Conservation (phyloP, 2,797 vertebrate species). For the Acanthornis magna region DNA sequence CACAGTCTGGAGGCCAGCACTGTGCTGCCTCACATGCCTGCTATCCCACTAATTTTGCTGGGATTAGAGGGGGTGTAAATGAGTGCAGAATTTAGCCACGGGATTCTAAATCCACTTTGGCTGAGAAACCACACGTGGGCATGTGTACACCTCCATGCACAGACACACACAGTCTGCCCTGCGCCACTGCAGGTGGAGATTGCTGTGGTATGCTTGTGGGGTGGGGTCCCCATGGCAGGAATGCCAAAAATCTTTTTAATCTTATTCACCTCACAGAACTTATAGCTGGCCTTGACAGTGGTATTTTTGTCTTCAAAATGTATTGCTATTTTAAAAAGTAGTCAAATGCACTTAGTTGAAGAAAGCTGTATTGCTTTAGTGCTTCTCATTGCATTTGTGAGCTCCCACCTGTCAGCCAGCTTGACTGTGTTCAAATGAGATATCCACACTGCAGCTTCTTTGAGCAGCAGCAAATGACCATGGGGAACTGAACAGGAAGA, state of each 20-base stretch:
- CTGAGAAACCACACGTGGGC: not conserved
- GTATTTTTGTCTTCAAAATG: constrained; percentile 43
- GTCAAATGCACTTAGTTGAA: constrained; percentile 43
- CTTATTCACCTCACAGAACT: constrained; percentile 32
- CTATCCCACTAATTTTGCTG: constrained; percentile 24
- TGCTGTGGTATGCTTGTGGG: not conserved
- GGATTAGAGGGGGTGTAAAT: constrained; percentile 42
- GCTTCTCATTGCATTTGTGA: constrained; percentile 32
- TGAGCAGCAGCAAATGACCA: not conserved
- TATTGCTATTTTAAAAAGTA: constrained; percentile 27
- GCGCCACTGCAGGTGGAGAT: not conserved
- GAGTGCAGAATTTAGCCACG: not conserved
- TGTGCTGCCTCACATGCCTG: not conserved
- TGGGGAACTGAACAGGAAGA: not conserved
- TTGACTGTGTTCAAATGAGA: not conserved
- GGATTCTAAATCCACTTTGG: constrained; percentile 34
- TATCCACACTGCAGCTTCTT: not conserved
- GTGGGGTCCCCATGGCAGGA: not conserved
- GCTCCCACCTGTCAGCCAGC: constrained; percentile 30
- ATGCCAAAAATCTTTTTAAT: constrained; percentile 36
- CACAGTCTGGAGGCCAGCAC: not conserved
- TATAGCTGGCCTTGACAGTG: constrained; percentile 48
- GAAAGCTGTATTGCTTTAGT: constrained; percentile 13
- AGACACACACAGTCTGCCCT: not conserved
- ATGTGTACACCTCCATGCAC: not conserved